Evolutionary conservation across 2,113 vertebrate species (phyloP), one percentile per base, ranked within the genome.

Genomic region (Eolophus roseicapilla): DNA sequence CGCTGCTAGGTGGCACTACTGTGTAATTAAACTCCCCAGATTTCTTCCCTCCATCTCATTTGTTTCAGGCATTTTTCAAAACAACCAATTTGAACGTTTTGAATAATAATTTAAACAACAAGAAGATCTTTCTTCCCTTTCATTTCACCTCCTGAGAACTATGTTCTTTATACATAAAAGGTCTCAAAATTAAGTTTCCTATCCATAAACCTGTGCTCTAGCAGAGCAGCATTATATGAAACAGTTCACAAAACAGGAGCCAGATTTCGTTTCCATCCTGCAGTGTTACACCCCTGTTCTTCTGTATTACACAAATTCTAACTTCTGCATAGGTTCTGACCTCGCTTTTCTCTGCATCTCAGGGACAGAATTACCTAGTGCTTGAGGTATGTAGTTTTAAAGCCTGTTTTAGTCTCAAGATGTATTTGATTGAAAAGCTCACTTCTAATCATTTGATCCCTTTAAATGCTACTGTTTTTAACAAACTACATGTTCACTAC

Each of bases 1-100:
- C 57, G 33, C 57, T 59, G 57, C 98, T 98, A 98, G 98, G 96
- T 98, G 98, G 98, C 98, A 98, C 87, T 98, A 96, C 97, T 94
- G 97, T 88, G 96, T 96, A 97, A 96, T 97, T 96, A 95, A 98
- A 98, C 86, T 82, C 79, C 92, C n/a, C 76, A 75, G 71, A 82
- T 77, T 83, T 64, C 47, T 12, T 47, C 75, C 5, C 76, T 41
- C 60, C 50, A 28, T 76, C 77, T 87, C 70, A 95, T 28, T 84
- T 78, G 62, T 86, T 62, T 43, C 82, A 46, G 83, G 86, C 92
- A 19, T 71, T 88, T 95, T 60, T 83, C 86, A 86, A 78, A 95
- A 93, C 90, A 95, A 73, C 57, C 76, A 55, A 19, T 44, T 64
- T 3, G 0, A 77, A 84, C 64, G 39, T 75, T 90, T 35, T 37